Base-by-base conservation (phyloP, 2,888 invertebrate species). In the Habrosyne pyritoides region DNA sequence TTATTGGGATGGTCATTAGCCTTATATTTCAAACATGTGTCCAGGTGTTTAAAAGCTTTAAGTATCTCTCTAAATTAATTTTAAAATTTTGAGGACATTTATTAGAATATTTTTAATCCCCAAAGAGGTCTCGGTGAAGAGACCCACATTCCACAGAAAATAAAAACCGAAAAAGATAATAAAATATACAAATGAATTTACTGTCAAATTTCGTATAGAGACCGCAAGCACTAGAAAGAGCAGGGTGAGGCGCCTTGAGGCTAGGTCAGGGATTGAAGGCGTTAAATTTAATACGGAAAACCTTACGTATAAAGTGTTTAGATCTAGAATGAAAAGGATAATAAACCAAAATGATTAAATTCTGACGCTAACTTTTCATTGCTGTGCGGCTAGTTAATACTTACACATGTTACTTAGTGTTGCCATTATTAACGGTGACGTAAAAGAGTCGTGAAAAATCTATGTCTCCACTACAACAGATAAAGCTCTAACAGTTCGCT, bases 381-480 rank as follows among this genome's bases (percentile, higher is more conserved):
- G 6, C 7, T 14, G 3, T n/a, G 30, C 12, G 12, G 10, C 10
- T 30, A 30, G 36, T 36, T n/a, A 5, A 6, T 7, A 36, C 36
- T 10, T 47, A 21, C 22, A 22, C 2, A 4, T 47, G 21, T 47
- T n/a, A 22, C n/a, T 24, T 22, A 47, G 22, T 22, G 7, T 22
- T 22, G 22, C 7, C 4, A 8, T 26, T 7, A 48, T 7, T 48
- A 48, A 48, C 8, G 14, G 26, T 26, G 18, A 49, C 48, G 48
- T 49, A 50, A 50, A 50, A 21, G 14, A 3, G 28, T 28, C 26
- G 21, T 28, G 28, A 28, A 50, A 50, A 50, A 50, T 50, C 50
- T 50, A 30, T 21, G 28, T 50, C 28, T 50, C 30, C 14, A 50
- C 50, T 49, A 49, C 49, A 28, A 26, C 48, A 49, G 26, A 49